Percentiles rank a stretch among this genome's conserved stretches.
These are phyloP conservation scores for Folsomia candida DNA, from an alignment of 2,888 invertebrate genomes.

Conservation along the genomic window DNA sequence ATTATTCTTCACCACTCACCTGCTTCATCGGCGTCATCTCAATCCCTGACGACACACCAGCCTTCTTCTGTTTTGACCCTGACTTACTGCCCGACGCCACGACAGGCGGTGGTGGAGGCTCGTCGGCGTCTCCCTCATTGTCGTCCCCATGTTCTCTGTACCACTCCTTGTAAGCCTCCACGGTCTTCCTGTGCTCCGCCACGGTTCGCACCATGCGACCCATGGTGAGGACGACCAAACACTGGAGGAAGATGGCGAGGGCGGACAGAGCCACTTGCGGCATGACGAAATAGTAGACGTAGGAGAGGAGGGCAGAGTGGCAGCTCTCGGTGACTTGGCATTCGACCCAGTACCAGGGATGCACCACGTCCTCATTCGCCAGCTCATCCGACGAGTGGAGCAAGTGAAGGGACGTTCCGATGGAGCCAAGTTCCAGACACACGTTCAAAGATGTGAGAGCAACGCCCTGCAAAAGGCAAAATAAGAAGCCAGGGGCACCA, in stretches of 20 bases:
- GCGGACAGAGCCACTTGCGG: slow-evolving; percentile 37
- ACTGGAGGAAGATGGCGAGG: slow-evolving; percentile 33
- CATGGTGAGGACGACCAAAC: slow-evolving; percentile 8
- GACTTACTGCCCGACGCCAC: background rate
- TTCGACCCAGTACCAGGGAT: slow-evolving; percentile 46
- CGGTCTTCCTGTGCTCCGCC: slow-evolving; percentile 12
- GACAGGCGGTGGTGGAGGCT: background rate
- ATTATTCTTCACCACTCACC: slow-evolving; percentile 4
- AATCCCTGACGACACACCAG: background rate
- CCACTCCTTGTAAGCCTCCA: slow-evolving; percentile 12
- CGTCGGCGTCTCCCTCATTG: background rate
- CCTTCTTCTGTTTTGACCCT: background rate
- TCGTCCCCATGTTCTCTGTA: slow-evolving; percentile 24
- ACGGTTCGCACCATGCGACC: slow-evolving; percentile 13
- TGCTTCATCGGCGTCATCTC: background rate
- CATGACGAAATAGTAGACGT: slow-evolving; percentile 39
- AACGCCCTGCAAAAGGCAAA: slow-evolving; percentile 27
- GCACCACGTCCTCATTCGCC: slow-evolving; percentile 36
- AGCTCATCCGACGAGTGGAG: slow-evolving; percentile 22
- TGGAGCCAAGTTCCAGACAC: slow-evolving; percentile 38
- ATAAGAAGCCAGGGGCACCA: background rate
- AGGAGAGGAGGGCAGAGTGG: slow-evolving; percentile 25
- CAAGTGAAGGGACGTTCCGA: slow-evolving; percentile 32
- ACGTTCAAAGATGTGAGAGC: slow-evolving; percentile 24
- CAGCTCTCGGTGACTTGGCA: slow-evolving; percentile 32